Percentiles rank a stretch among this genome's conserved stretches.
Evolutionary conservation across 2,888 invertebrate species (phyloP).

Genomic region (Eilema sororculum): DNA sequence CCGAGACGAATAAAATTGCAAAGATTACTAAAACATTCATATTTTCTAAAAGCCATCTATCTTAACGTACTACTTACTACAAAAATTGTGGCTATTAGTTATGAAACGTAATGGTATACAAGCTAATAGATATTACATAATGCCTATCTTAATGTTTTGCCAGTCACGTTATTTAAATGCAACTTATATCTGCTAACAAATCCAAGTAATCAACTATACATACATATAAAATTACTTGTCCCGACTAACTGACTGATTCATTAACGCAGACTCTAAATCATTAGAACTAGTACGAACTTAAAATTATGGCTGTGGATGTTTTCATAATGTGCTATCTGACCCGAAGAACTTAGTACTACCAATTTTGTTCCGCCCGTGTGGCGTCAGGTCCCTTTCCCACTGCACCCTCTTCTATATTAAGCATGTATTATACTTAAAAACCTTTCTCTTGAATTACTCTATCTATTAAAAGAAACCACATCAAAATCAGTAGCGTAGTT

Average conservation of each 20-base stretch:
- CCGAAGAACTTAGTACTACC: too few relatives aligned
- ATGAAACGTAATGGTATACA: constrained; percentile 31
- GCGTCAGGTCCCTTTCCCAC: too few relatives aligned
- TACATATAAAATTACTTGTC: too few relatives aligned
- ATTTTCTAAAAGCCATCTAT: constrained; percentile 23
- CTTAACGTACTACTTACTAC: constrained; percentile 18
- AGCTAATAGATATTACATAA: constrained; percentile 33
- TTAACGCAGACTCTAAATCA: background rate
- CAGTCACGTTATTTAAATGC: constrained; percentile 11
- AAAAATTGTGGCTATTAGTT: constrained; percentile 39
- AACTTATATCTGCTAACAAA: constrained; percentile 6
- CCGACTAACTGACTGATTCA: background rate
- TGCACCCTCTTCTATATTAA: too few relatives aligned
- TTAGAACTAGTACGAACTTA: too few relatives aligned
- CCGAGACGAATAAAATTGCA: constrained; percentile 22
- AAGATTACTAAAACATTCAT: constrained; percentile 36
- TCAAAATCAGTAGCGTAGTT: too few relatives aligned
- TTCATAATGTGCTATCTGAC: too few relatives aligned
- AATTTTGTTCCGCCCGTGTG: too few relatives aligned
- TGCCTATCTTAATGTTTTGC: constrained; percentile 20
- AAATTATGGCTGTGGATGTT: too few relatives aligned
- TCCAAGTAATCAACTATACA: background rate
- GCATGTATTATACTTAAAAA: too few relatives aligned
- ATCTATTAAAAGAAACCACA: too few relatives aligned
- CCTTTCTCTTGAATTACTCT: too few relatives aligned